A percentile compares a stretch with the other conserved stretches of the same genome.
Evolutionary conservation across 2,888 invertebrate genomes (phyloP).

Genomic region (Thysanoteuthis rhombus): DNA sequence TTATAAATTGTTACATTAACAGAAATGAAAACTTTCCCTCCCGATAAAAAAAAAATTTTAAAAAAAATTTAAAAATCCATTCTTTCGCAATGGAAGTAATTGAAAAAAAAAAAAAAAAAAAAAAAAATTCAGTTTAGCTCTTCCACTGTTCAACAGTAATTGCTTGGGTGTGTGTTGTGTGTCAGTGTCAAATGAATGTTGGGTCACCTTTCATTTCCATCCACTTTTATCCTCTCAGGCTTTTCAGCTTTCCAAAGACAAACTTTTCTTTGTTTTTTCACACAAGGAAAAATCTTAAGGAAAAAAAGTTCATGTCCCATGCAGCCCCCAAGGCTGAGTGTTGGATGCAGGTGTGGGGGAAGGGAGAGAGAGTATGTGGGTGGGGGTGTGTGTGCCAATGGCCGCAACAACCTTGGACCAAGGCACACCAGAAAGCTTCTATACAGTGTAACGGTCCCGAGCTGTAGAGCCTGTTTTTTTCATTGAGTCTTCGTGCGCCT

Average conservation of each 20-base stretch:
- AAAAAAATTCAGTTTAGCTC: neutral
- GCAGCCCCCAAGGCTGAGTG: neutral
- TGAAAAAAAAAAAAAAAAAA: no score
- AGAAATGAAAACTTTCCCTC: slow-evolving; percentile 12
- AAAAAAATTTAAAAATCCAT: no score
- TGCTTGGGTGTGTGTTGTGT: neutral
- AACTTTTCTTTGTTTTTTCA: neutral
- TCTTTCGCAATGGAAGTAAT: neutral
- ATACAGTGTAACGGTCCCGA: slow-evolving; percentile 57
- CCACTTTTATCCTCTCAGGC: neutral
- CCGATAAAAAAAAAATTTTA: neutral
- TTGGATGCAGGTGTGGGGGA: neutral
- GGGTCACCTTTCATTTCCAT: neutral
- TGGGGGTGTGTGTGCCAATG: neutral
- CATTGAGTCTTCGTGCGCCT: slow-evolving; percentile 61
- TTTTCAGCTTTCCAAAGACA: neutral
- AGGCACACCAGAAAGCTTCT: slow-evolving; percentile 39
- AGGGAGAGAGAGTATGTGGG: neutral
- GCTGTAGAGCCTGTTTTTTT: slow-evolving; percentile 60
- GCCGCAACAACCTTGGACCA: neutral
- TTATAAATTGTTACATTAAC: slow-evolving; percentile 12
- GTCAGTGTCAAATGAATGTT: neutral
- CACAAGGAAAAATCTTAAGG: neutral
- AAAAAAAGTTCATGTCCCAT: neutral
- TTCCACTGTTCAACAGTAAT: neutral